Conservation (phyloP, 2,113 vertebrate species). For the Sylvilagus bachmani region DNA sequence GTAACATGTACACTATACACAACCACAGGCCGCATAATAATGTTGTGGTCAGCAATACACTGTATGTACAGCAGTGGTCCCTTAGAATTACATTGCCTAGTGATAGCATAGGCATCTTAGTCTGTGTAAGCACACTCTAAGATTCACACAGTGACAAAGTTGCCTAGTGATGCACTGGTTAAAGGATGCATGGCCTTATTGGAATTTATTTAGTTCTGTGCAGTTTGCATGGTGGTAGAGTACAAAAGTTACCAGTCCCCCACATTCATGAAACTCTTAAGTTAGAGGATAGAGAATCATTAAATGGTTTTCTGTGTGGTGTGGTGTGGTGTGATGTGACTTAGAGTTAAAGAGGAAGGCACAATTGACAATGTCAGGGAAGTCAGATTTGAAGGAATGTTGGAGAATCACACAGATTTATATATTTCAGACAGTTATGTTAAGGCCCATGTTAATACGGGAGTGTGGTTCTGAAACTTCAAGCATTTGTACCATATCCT, state of each 20-base stretch:
- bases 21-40: background rate
- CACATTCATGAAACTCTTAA: background rate
- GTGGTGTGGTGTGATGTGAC: background rate
- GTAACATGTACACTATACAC: background rate
- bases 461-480: slow-evolving; percentile 39
- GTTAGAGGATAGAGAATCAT: background rate
- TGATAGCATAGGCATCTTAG: background rate
- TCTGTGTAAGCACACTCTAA: background rate
- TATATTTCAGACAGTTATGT: slow-evolving; percentile 19
- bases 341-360: background rate
- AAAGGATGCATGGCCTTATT: background rate
- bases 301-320: background rate
- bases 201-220: slow-evolving; percentile 34
- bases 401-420: background rate
- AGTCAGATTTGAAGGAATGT: background rate
- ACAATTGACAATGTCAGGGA: background rate
- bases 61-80: background rate
- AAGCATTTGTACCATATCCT: background rate
- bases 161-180: background rate
- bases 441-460: background rate
- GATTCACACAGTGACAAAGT: background rate
- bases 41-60: background rate
- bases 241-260: background rate
- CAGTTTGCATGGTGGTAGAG: background rate
- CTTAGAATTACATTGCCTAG: background rate